Evolutionary conservation across 2,113 vertebrate genomes (phyloP), one percentile per base, ranked within the genome.

Genomic region (Calidris pygmaea): DNA sequence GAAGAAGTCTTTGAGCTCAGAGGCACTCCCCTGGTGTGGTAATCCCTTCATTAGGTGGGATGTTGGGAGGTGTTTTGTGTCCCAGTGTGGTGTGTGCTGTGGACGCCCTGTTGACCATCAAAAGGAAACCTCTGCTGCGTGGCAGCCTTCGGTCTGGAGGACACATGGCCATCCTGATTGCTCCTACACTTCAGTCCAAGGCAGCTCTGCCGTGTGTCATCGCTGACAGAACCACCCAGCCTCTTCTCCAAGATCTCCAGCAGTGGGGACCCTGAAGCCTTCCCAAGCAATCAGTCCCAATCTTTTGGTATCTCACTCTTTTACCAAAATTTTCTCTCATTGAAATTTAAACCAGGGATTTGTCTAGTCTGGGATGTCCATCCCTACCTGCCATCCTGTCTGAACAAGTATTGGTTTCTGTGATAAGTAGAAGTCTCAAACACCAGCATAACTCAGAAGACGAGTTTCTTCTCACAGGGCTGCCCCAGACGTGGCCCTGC

Each of bases 381-480:
- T 43, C 35, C 52, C 59, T 52, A 17, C 32, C 66, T 43, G 23
- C 58, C 26, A 22, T 35, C 48, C 65, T 34, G 12, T 26, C 35
- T 23, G 43, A 52, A 17, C 19, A 18, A 52, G 13, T 17, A 5
- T 45, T 52, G 34, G 6, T 35, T 32, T 85, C 47, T 39, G 0
- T 11, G 20, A 4, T 12, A 77, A 56, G 17, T 8, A 63, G n/a
- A 68, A 32, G 30, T 47, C 30, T 70, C 72, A 41, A 32, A 62
- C 0, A 1, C 4, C 39, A 16, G 15, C 1, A 0, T 2, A 10
- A 30, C 21, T 62, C 50, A 37, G 32, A 43, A 35, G 15, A 45
- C 1, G 1, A 17, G 3, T 56, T 65, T n/a, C 66, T 45, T 66
- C 58, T 66, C 22, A 14, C 30, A 34, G 35, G 27, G 39, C 56